Evolutionary conservation across 2,797 vertebrate genomes (phyloP).

Genomic region (Chrysolophus pictus): DNA sequence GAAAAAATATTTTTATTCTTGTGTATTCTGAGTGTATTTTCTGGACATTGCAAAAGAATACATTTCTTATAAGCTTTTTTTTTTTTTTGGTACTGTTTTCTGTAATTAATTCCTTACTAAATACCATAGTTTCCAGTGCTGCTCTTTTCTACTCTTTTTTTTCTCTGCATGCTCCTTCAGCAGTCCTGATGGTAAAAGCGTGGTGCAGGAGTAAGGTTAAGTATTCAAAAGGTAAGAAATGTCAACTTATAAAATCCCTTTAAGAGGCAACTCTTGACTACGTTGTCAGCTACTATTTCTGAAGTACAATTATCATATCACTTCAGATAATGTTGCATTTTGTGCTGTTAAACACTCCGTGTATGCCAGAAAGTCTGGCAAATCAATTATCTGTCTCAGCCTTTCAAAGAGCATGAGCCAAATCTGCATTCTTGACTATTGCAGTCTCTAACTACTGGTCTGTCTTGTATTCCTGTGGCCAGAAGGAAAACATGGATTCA

Average conservation of each 20-base stretch:
- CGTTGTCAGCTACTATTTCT: slow-evolving; percentile 25
- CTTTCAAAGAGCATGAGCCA: not conserved
- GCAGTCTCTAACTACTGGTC: not conserved
- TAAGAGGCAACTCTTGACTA: slow-evolving; percentile 12
- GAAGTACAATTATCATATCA: slow-evolving; percentile 28
- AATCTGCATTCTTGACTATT: not conserved
- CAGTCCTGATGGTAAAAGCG: not conserved
- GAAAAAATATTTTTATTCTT: not conserved
- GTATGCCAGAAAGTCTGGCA: not conserved
- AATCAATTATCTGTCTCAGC: not conserved
- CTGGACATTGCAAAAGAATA: not conserved
- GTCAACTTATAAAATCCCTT: not conserved
- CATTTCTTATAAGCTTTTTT: not conserved
- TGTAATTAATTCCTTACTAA: not conserved
- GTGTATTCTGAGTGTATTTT: slow-evolving; percentile 3
- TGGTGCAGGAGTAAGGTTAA: not conserved
- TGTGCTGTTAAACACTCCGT: slow-evolving; percentile 13
- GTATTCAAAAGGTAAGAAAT: slow-evolving; percentile 21
- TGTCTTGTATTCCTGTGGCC: not conserved
- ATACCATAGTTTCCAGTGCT: not conserved
- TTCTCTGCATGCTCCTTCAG: not conserved
- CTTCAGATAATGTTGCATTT: slow-evolving; percentile 33
- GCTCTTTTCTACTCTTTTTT: not conserved
- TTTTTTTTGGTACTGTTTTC: not conserved
- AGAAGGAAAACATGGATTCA: not conserved